phyloP scores from a whole-genome alignment of 2,888 invertebrate species.

The Chrysolina haemoptera region DNA sequence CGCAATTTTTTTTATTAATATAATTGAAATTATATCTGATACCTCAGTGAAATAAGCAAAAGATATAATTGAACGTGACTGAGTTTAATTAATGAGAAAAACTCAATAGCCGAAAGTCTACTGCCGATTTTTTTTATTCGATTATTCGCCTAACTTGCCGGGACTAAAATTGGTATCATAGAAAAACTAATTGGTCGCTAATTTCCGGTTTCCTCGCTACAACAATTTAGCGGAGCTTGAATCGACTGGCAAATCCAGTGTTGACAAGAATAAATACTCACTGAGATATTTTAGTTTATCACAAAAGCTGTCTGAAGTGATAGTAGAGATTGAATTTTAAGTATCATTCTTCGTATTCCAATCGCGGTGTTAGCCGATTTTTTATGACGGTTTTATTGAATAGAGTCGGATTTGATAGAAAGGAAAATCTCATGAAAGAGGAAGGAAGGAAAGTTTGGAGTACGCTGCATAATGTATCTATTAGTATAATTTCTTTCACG shows the following conservation, averaged over 20 bases:
- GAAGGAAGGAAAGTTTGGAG: background rate
- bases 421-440: constrained; percentile 14
- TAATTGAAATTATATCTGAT: too few relatives aligned
- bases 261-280: constrained; percentile 40
- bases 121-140: background rate
- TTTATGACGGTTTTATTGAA: constrained; percentile 37
- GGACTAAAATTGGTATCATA: constrained; percentile 31
- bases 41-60: too few relatives aligned
- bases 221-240: constrained; percentile 42
- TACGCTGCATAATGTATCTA: background rate
- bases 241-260: constrained; percentile 49
- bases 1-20: too few relatives aligned
- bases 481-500: too few relatives aligned
- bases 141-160: background rate
- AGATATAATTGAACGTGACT: too few relatives aligned
- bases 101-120: too few relatives aligned
- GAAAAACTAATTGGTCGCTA: constrained; percentile 42
- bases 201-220: constrained; percentile 52
- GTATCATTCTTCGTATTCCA: constrained; percentile 26
- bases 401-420: constrained; percentile 25
- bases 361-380: constrained; percentile 25
- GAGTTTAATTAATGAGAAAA: too few relatives aligned
- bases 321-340: constrained; percentile 30
- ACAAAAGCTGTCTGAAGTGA: constrained; percentile 12
- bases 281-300: background rate